These are phyloP conservation scores for Cantharis nigra DNA, from an alignment of 2,888 invertebrate species.

Conservation along the genomic window DNA sequence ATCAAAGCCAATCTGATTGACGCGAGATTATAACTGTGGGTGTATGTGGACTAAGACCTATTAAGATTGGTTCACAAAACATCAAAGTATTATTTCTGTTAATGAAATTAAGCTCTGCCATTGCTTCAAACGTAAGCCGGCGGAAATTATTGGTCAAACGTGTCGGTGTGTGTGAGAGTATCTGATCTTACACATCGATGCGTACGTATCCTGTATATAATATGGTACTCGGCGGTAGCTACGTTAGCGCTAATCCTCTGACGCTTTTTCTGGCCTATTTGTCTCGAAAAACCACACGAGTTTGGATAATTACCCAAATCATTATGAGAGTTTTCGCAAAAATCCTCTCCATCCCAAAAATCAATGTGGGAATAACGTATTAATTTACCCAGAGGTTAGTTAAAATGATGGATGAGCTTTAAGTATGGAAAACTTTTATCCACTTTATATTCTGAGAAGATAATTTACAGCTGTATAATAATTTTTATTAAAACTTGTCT, in stretches of 20 bases:
- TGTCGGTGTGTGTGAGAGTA: constrained; percentile 32
- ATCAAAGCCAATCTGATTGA: constrained; percentile 24
- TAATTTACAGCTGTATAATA: neutral
- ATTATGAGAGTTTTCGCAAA: neutral
- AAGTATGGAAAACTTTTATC: neutral
- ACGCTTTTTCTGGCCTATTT: neutral
- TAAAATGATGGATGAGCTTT: neutral
- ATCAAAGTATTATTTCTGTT: constrained; percentile 40
- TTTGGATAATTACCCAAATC: neutral
- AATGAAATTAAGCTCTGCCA: constrained; percentile 35
- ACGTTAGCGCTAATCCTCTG: neutral
- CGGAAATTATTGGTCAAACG: constrained; percentile 41
- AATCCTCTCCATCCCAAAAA: neutral
- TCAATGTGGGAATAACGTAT: neutral
- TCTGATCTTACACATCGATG: constrained; percentile 34
- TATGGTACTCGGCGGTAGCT: neutral
- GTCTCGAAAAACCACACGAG: neutral
- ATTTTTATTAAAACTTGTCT: neutral
- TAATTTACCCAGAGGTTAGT: constrained; percentile 13
- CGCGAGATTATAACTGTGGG: constrained; percentile 13
- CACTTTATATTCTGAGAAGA: constrained; percentile 9
- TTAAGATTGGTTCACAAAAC: constrained; percentile 41
- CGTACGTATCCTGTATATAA: constrained; percentile 3
- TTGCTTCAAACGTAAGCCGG: constrained; percentile 35
- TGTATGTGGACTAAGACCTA: constrained; percentile 37